A percentile compares a stretch with the other conserved stretches of the same genome.
These are phyloP conservation scores for Remorina albescens DNA, from an alignment of 2,797 vertebrate species.

Conservation along the genomic window DNA sequence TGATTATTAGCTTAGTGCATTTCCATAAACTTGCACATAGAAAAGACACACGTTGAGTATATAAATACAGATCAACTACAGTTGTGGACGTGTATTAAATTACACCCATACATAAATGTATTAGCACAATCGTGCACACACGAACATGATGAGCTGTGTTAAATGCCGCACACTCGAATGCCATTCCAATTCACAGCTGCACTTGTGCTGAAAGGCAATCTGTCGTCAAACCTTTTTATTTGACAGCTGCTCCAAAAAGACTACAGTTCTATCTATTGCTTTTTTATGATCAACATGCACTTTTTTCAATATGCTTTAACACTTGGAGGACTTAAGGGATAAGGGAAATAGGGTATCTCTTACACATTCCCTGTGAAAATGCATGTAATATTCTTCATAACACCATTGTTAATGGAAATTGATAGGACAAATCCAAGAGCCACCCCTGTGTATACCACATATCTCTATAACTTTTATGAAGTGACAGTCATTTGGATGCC, in stretches of 20 bases:
- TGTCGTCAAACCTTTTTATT: conserved; percentile 76
- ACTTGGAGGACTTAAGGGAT: conserved; percentile 77
- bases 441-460: conserved; percentile 53
- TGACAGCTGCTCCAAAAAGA: conserved; percentile 78
- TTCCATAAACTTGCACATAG: neutral
- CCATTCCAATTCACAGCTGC: conserved; percentile 76
- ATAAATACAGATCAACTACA: conserved; percentile 11
- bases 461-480: conserved; percentile 71
- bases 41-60: neutral
- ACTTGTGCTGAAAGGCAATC: conserved; percentile 76
- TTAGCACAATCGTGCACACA: conserved; percentile 35
- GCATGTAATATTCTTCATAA: conserved; percentile 72
- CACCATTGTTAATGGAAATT: conserved; percentile 75
- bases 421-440: conserved; percentile 61
- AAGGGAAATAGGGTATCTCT: conserved; percentile 72
- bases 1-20: neutral
- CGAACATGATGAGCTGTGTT: conserved; percentile 59
- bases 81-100: conserved; percentile 27
- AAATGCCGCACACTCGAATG: conserved; percentile 57
- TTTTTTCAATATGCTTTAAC: conserved; percentile 68
- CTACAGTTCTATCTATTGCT: conserved; percentile 61
- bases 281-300: conserved; percentile 71
- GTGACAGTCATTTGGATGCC: conserved; percentile 68
- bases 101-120: conserved; percentile 12
- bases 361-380: conserved; percentile 72